phyloP scores from a whole-genome alignment of 2,113 vertebrate genomes.

The Microtus ochrogaster region DNA sequence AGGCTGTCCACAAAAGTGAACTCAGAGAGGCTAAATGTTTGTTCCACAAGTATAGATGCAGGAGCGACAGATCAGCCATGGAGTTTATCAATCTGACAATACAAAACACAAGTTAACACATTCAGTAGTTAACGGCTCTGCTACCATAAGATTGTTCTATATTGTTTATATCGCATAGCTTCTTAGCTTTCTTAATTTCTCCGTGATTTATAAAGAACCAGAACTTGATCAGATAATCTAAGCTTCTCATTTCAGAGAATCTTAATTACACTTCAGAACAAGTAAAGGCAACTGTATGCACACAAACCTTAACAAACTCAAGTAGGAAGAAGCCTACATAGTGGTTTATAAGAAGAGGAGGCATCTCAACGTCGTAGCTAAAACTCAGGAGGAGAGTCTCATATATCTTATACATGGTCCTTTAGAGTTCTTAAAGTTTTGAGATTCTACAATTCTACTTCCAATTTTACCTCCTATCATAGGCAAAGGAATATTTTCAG shows the following conservation, averaged over 20 bases:
- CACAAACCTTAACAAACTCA: neutral
- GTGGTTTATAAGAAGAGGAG: neutral
- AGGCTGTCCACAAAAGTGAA: constrained; percentile 26
- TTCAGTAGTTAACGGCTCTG: neutral
- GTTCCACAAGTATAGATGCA: neutral
- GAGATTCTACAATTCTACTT: neutral
- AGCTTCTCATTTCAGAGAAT: constrained; percentile 3
- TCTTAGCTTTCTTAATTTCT: constrained; percentile 28
- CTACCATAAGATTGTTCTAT: neutral
- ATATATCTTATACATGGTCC: neutral
- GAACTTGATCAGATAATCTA: constrained; percentile 21
- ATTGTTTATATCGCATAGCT: neutral
- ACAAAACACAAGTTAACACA: neutral
- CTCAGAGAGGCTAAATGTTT: neutral
- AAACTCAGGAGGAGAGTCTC: neutral
- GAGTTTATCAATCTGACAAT: neutral
- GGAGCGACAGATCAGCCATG: neutral
- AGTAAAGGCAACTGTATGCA: neutral
- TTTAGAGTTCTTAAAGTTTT: neutral
- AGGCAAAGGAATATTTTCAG: constrained; percentile 31
- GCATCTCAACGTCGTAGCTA: neutral
- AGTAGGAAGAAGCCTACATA: neutral
- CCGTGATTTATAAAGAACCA: neutral
- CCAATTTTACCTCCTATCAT: neutral
- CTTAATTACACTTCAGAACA: neutral